phyloP scores from a whole-genome alignment of 2,113 vertebrate genomes.

The Physeter macrocephalus region DNA sequence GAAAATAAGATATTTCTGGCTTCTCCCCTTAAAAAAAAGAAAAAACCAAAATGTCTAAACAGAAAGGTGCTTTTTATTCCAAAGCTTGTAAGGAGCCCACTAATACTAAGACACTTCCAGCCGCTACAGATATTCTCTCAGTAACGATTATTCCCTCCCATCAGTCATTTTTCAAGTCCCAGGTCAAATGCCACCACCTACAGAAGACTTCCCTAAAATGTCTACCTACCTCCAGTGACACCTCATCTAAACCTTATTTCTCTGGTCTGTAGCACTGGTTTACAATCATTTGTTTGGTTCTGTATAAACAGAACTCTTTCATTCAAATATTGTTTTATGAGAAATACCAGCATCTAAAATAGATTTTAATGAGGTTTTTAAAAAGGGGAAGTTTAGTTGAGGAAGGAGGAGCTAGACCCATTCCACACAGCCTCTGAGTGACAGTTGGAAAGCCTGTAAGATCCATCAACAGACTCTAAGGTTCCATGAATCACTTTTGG shows the following conservation, averaged over 20 bases:
- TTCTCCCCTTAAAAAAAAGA: background rate
- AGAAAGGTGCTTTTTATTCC: background rate
- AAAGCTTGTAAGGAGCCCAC: background rate
- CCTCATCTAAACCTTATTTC: background rate
- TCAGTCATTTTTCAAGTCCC: background rate
- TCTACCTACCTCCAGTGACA: background rate
- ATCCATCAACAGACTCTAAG: background rate
- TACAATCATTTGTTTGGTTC: background rate
- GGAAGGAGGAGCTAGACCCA: background rate
- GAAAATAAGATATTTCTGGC: background rate
- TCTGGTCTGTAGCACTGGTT: background rate
- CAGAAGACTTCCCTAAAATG: background rate
- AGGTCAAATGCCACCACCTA: background rate
- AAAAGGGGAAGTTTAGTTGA: background rate
- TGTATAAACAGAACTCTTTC: background rate
- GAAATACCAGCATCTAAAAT: background rate
- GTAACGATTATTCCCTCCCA: background rate
- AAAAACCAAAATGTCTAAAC: background rate
- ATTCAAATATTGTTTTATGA: background rate
- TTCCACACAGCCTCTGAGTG: background rate
- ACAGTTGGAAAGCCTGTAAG: background rate
- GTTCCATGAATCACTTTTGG: background rate
- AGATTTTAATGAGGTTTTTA: background rate
- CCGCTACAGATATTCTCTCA: background rate
- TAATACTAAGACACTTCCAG: background rate